These are phyloP conservation scores for Lepus oiostolus DNA, from an alignment of 2,797 vertebrate species.

Conservation along the genomic window DNA sequence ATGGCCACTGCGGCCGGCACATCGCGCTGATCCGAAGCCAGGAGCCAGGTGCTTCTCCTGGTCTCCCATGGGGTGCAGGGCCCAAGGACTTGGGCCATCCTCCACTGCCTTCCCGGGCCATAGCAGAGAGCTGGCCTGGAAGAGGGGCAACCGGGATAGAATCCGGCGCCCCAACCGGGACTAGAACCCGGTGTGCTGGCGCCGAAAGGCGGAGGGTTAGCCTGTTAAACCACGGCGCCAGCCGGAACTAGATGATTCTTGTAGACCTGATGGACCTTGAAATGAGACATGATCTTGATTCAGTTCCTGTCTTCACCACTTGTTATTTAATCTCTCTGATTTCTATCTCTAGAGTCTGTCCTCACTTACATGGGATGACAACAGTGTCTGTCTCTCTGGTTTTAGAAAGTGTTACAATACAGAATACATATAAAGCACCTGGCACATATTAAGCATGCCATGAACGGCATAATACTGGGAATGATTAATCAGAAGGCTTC, in stretches of 20 bases:
- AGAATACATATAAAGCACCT: slow-evolving; percentile 8
- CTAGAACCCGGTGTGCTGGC: too few species aligned
- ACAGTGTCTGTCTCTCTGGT: background rate
- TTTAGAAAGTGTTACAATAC: slow-evolving; percentile 47
- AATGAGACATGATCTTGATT: background rate
- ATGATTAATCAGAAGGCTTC: slow-evolving; percentile 41
- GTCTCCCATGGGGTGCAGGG: too few species aligned
- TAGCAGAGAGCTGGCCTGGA: too few species aligned
- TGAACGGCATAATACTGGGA: slow-evolving; percentile 29
- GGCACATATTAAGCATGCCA: slow-evolving; percentile 3
- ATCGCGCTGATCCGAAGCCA: too few species aligned
- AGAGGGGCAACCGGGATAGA: too few species aligned
- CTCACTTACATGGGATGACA: slow-evolving; percentile 22
- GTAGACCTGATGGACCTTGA: background rate
- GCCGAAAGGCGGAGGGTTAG: too few species aligned
- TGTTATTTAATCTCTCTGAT: slow-evolving; percentile 7
- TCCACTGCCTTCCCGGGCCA: too few species aligned
- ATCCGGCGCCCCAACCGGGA: too few species aligned
- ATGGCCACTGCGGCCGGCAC: too few species aligned
- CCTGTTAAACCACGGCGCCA: too few species aligned
- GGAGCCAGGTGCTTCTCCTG: too few species aligned
- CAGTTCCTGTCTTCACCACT: background rate
- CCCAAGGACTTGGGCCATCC: too few species aligned
- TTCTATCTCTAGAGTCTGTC: slow-evolving; percentile 15
- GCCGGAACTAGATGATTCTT: background rate